Base-by-base conservation (phyloP, 2,888 invertebrate species). In the Furcula furcula region DNA sequence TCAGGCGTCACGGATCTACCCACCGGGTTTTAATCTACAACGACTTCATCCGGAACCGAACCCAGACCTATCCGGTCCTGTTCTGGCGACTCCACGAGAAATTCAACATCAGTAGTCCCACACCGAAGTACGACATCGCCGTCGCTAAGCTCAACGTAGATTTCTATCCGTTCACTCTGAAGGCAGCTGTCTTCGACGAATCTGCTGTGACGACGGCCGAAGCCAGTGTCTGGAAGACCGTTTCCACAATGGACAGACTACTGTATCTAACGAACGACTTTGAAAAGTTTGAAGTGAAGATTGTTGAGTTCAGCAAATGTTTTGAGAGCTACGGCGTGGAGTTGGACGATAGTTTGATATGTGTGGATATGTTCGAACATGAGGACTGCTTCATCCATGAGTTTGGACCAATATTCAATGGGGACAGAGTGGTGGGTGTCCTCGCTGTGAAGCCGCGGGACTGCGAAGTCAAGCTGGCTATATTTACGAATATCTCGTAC, bases 381-480 rank as follows among this genome's bases (percentile, higher is more conserved):
- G 66, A 72, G 0, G 82, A 83, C 10, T 87, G 87, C 34, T 87
- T 86, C 7, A 40, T 76, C 0, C 72, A 80, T 2, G 87, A 87
- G 16, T 86, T 85, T 35, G 87, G 87, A 0, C 87, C 87, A 0
- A 23, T 86, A 1, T 86, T 58, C 34, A 16, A 29, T 3, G 61
- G 42, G 0, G 75, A 85, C 20, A 81, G 71, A 27, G 43, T 86
- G 1, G 70, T 76, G 0, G 87, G 86, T 0, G 51, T 86, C 0
- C 36, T 86, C 10, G 62, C 78, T 0, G 53, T 75, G 14, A 75
- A 65, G 23, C 83, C 86, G 0, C 55, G 52, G 4, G 77, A 81
- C 1, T 84, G 84, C 29, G 77, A 78, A 0, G 61, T 53, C 2
- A 69, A 62, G 16, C 4, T 63, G 10, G 67, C 70, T 0, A 65